A percentile compares a stretch with the other conserved stretches of the same genome.
phyloP scores from a whole-genome alignment of 2,797 vertebrate genomes.

The Kryptopterus vitreolus region DNA sequence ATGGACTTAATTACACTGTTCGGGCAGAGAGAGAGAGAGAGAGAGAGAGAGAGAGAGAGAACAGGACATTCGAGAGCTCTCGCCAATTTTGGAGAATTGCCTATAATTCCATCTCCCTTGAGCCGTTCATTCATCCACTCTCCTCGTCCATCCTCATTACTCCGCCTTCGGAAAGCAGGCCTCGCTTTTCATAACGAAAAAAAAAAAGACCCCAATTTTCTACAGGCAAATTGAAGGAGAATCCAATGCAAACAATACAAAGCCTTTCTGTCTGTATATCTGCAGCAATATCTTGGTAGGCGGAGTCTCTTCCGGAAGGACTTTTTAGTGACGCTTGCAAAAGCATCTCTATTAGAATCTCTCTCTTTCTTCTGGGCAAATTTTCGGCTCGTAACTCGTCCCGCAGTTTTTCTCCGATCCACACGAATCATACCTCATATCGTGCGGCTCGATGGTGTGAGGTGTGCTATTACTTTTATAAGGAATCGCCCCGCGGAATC shows the following conservation, averaged over 20 bases:
- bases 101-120: constrained; percentile 42
- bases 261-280: neutral
- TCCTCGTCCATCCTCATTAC: neutral
- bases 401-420: no score
- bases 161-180: neutral
- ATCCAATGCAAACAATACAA: neutral
- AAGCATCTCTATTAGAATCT: no score
- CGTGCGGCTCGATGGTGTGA: no score
- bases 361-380: no score
- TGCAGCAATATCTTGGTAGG: neutral
- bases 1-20: constrained; percentile 53
- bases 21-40: constrained; percentile 20
- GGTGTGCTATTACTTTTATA: no score
- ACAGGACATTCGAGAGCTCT: constrained; percentile 27
- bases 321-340: no score
- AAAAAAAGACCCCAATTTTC: no score
- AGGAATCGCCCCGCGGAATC: no score
- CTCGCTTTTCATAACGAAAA: constrained; percentile 1
- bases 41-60: constrained; percentile 16
- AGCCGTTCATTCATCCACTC: constrained; percentile 12
- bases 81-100: constrained; percentile 41
- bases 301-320: no score
- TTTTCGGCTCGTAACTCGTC: no score
- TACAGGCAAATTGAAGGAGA: neutral
- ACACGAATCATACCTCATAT: no score